These are phyloP conservation scores for Heliornis fulica DNA, from an alignment of 2,113 vertebrate species.

Conservation along the genomic window DNA sequence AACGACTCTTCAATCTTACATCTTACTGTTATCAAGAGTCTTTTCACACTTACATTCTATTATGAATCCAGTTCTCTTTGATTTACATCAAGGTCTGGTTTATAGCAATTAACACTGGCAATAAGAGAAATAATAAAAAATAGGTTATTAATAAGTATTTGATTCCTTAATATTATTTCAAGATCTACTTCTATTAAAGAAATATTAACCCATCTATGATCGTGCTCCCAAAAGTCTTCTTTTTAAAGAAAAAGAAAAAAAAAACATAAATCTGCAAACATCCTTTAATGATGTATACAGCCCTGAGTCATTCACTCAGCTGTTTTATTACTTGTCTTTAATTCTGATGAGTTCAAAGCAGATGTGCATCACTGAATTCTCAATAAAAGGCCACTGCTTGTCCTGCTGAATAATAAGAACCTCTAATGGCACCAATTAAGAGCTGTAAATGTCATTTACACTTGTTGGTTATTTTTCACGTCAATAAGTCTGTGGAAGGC, in stretches of 20 bases:
- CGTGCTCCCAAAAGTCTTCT: not conserved
- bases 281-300: constrained; percentile 56
- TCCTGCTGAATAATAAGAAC: constrained; percentile 77
- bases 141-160: not conserved
- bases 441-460: constrained; percentile 76
- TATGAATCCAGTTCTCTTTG: not conserved
- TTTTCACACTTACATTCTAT: not conserved
- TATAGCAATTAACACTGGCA: not conserved
- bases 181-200: not conserved
- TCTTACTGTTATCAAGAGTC: not conserved
- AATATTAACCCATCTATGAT: not conserved
- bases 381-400: constrained; percentile 76
- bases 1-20: not conserved
- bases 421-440: constrained; percentile 77
- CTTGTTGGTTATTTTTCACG: constrained; percentile 80
- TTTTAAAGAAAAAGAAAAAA: not conserved
- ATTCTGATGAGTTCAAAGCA: constrained; percentile 73
- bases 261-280: not conserved
- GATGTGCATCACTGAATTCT: constrained; percentile 75
- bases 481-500: constrained; percentile 66
- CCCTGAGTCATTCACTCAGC: constrained; percentile 70
- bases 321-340: constrained; percentile 77
- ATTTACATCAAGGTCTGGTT: not conserved
- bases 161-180: not conserved
- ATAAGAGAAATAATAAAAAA: not conserved